phyloP scores from a whole-genome alignment of 2,797 vertebrate genomes.

The Apodemus agrarius region DNA sequence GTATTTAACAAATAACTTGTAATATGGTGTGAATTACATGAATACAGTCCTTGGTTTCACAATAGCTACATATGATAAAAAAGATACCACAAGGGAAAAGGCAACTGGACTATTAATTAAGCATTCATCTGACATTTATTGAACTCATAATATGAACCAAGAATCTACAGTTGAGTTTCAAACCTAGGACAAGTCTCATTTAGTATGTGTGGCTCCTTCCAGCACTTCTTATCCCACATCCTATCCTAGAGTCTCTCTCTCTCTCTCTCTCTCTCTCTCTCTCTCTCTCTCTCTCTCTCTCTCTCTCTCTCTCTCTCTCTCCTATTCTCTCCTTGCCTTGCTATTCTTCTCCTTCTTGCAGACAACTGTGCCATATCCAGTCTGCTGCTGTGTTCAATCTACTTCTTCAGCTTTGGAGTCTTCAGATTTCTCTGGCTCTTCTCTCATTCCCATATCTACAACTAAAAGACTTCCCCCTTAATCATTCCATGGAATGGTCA shows the following conservation, averaged over 20 bases:
- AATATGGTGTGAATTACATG: neutral
- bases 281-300: neutral
- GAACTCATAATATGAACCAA: neutral
- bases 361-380: too few species aligned
- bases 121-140: neutral
- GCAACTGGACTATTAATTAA: neutral
- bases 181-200: neutral
- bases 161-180: neutral
- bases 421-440: too few species aligned
- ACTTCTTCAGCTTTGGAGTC: too few species aligned
- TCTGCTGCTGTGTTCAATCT: too few species aligned
- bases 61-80: neutral
- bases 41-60: neutral
- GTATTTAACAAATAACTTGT: neutral
- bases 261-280: neutral
- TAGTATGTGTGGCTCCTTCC: neutral
- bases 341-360: too few species aligned
- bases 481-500: too few species aligned
- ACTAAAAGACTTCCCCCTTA: neutral
- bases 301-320: neutral
- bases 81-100: neutral
- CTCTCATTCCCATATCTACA: neutral
- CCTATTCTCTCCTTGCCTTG: too few species aligned
- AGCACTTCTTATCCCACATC: neutral
- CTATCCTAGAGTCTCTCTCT: neutral